Conservation (phyloP, 1,140 invertebrate genomes). For the Tetraneura akinire region DNA sequence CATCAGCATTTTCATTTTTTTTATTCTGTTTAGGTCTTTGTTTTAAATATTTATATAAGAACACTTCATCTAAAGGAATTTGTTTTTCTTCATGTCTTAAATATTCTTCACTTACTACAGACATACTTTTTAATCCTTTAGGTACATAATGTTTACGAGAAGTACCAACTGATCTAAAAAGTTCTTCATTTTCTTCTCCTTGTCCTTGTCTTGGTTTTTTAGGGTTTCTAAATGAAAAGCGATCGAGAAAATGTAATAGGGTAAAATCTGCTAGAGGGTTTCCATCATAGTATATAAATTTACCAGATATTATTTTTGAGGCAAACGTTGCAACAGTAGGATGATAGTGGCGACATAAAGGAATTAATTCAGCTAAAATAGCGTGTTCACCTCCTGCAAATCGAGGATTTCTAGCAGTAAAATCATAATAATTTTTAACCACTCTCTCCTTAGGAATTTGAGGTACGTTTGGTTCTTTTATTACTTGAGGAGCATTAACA, state of each 20-base stretch:
- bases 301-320: slow-evolving; percentile 74
- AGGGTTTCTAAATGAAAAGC: slow-evolving; percentile 96
- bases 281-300: slow-evolving; percentile 79
- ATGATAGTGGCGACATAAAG: slow-evolving; percentile 80
- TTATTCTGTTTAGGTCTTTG: slow-evolving; percentile 55
- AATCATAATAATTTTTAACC: slow-evolving; percentile 60
- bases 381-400: slow-evolving; percentile 74
- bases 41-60: slow-evolving; percentile 70
- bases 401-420: slow-evolving; percentile 77
- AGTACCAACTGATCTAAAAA: slow-evolving; percentile 63
- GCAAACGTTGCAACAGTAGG: slow-evolving; percentile 90
- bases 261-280: slow-evolving; percentile 93
- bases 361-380: slow-evolving; percentile 72
- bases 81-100: slow-evolving; percentile 68
- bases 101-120: slow-evolving; percentile 72
- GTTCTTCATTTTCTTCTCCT: slow-evolving; percentile 58
- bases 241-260: slow-evolving; percentile 84
- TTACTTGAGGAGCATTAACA: slow-evolving; percentile 23
- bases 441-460: slow-evolving; percentile 52
- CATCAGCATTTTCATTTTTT: slow-evolving; percentile 57
- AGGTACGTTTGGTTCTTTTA: slow-evolving; percentile 58
- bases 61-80: slow-evolving; percentile 81
- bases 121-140: slow-evolving; percentile 65
- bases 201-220: slow-evolving; percentile 67
- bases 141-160: slow-evolving; percentile 66